Conservation (phyloP, 1,140 invertebrate species). For the Gerris buenoi region DNA sequence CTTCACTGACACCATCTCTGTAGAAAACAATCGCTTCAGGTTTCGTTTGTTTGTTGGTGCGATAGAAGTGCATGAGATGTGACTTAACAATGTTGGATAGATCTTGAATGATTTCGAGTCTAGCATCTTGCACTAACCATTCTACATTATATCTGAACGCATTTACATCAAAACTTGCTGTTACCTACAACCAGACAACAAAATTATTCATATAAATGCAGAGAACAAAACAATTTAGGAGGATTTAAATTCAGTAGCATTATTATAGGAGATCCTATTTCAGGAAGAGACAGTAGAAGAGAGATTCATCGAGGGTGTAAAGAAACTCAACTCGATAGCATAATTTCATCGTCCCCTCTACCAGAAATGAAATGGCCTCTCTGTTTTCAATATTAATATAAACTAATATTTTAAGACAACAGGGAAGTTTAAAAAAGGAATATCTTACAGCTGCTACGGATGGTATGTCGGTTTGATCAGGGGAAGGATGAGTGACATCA, state of each 20-base stretch:
- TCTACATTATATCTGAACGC: conserved; percentile 54
- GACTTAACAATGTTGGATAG: conserved; percentile 49
- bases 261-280: too few species aligned
- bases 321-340: too few species aligned
- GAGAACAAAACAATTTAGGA: too few species aligned
- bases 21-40: conserved; percentile 53
- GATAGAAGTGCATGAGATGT: conserved; percentile 39
- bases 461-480: conserved; percentile 45
- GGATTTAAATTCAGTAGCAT: too few species aligned
- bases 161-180: conserved; percentile 46
- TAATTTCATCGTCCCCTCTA: too few species aligned
- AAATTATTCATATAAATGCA: too few species aligned
- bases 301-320: too few species aligned
- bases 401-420: too few species aligned
- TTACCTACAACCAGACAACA: conserved; percentile 39
- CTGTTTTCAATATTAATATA: too few species aligned
- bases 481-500: conserved; percentile 75
- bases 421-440: conserved; percentile 6
- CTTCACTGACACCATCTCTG: conserved; percentile 77
- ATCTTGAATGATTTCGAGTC: conserved; percentile 56
- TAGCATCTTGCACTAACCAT: conserved; percentile 46
- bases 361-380: too few species aligned
- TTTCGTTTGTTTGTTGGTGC: conserved; percentile 22
- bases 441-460: conserved; percentile 61
- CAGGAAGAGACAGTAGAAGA: too few species aligned